A percentile compares a stretch with the other conserved stretches of the same genome.
These are phyloP conservation scores for Lepus oiostolus DNA, from an alignment of 2,797 vertebrate species.

Conservation along the genomic window DNA sequence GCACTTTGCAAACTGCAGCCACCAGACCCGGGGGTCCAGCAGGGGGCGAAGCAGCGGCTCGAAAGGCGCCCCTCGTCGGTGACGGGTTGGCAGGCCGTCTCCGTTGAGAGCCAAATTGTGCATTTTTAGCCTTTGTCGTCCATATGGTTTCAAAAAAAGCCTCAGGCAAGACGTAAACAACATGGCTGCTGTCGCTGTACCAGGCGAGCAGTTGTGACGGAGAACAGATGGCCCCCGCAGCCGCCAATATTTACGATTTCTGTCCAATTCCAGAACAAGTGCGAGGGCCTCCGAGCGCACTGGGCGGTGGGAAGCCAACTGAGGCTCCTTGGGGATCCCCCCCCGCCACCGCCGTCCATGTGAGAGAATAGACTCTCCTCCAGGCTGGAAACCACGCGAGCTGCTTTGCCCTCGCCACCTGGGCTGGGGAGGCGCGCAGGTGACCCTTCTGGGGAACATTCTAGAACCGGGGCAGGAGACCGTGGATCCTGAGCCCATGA, in stretches of 20 bases:
- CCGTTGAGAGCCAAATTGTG: not conserved
- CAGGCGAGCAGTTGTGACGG: not conserved
- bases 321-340: not conserved
- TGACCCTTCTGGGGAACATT: not conserved
- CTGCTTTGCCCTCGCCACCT: accelerated
- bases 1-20: not conserved
- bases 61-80: accelerated
- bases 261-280: too few relatives aligned
- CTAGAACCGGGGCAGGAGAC: not conserved
- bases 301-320: not conserved
- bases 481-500: accelerated
- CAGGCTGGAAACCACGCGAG: accelerated
- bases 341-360: accelerated
- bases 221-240: not conserved
- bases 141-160: not conserved
- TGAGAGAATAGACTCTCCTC: not conserved
- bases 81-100: not conserved
- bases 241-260: constrained; percentile 10
- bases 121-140: not conserved
- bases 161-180: not conserved
- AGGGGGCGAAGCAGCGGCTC: too few relatives aligned
- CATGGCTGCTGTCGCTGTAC: not conserved
- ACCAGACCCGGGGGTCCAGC: too few relatives aligned
- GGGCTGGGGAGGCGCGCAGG: too few relatives aligned
- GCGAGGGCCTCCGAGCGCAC: not conserved